Percentiles rank a stretch among this genome's conserved stretches.
Evolutionary conservation across 2,797 vertebrate genomes (phyloP).

Genomic region (Gallinago stenura): DNA sequence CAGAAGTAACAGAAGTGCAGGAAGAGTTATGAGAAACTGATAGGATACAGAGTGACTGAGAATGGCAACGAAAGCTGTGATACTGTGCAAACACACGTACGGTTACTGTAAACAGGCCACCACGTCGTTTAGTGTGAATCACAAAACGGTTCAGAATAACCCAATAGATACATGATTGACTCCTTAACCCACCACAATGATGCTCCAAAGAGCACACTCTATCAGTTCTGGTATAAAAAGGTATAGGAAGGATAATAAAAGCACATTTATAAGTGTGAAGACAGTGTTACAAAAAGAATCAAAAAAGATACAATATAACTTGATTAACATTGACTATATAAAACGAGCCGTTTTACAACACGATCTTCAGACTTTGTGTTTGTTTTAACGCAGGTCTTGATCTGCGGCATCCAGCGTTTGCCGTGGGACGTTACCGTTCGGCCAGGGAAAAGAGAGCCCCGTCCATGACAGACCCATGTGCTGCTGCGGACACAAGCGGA

Average conservation of each 20-base stretch:
- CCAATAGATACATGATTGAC: conserved; percentile 12
- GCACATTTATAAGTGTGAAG: conserved; percentile 34
- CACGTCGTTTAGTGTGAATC: not conserved
- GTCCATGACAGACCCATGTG: conserved; percentile 26
- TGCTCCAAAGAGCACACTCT: not conserved
- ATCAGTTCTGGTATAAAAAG: conserved; percentile 21
- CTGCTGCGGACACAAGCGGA: conserved; percentile 41
- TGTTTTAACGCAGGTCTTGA: conserved; percentile 40
- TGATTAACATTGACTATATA: conserved; percentile 60
- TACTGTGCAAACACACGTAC: conserved; percentile 16
- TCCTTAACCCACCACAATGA: conserved; percentile 6
- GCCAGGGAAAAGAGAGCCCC: conserved; percentile 46
- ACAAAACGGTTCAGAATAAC: not conserved
- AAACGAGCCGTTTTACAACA: conserved; percentile 18
- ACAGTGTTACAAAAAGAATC: conserved; percentile 46
- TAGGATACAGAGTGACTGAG: not conserved
- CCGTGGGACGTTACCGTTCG: not conserved
- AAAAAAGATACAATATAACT: conserved; percentile 25
- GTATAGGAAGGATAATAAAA: conserved; percentile 21
- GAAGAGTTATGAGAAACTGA: not conserved
- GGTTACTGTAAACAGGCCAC: conserved; percentile 36
- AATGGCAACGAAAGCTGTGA: not conserved
- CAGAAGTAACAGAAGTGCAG: conserved; percentile 16
- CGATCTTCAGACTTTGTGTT: conserved; percentile 46
- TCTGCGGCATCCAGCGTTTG: conserved; percentile 48